Evolutionary conservation across 1,140 invertebrate species (phyloP).

Genomic region (Steinernema khuongi): DNA sequence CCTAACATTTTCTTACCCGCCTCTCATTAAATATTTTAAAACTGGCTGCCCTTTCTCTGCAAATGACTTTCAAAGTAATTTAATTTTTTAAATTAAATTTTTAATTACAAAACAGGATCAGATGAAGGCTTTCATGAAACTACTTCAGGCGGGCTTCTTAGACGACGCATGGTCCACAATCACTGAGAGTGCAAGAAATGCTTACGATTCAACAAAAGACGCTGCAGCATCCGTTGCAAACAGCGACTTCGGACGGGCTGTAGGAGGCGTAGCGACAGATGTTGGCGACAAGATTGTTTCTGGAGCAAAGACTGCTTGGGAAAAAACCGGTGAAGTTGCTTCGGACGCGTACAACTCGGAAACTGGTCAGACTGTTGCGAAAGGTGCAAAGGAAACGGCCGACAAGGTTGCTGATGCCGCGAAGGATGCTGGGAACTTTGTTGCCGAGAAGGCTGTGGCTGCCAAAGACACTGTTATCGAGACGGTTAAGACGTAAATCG

Average conservation of each 20-base stretch:
- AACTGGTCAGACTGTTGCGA: background rate
- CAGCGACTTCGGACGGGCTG: background rate
- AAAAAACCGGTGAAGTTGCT: background rate
- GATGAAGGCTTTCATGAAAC: background rate
- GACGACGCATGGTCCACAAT: background rate
- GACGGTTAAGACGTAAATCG: background rate
- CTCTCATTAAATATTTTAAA: too few relatives aligned
- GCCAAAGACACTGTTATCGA: background rate
- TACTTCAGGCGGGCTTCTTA: background rate
- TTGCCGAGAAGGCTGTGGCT: background rate
- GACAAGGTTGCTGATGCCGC: background rate
- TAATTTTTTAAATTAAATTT: too few relatives aligned
- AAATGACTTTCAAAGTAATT: too few relatives aligned
- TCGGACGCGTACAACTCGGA: background rate
- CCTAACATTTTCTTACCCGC: too few relatives aligned
- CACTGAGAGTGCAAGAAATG: background rate
- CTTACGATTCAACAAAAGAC: background rate
- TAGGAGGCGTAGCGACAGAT: background rate
- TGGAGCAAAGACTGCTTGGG: background rate
- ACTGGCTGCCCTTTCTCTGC: too few relatives aligned
- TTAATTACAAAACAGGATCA: background rate
- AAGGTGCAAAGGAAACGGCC: background rate
- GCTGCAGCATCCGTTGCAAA: background rate
- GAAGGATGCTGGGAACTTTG: slow-evolving; percentile 7
- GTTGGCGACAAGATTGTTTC: slow-evolving; percentile 6